phyloP scores from a whole-genome alignment of 2,888 invertebrate genomes.

The Maniola hyperantus region DNA sequence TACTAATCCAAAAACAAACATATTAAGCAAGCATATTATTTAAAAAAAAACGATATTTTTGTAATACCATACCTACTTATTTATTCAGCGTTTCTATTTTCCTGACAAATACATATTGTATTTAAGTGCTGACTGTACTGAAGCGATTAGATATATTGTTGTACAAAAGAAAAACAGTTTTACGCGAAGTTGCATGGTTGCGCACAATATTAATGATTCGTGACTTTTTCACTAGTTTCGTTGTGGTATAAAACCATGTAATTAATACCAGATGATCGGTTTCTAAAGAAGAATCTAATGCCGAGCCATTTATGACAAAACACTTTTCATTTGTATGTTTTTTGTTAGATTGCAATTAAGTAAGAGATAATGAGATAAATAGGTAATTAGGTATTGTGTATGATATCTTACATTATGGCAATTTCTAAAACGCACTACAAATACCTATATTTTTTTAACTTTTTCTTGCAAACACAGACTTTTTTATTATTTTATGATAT shows the following conservation, averaged over 20 bases:
- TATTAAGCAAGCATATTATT: too few species aligned
- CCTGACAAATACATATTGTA: background rate
- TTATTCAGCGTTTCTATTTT: too few species aligned
- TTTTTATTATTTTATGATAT: too few species aligned
- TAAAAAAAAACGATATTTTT: too few species aligned
- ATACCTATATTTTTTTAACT: too few species aligned
- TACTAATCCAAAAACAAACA: too few species aligned
- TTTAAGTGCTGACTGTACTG: background rate
- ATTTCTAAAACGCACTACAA: background rate
- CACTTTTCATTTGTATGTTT: conserved; percentile 17
- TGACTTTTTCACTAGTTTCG: conserved; percentile 3
- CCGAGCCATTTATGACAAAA: conserved; percentile 1
- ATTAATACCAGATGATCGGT: conserved; percentile 14
- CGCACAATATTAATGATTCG: conserved; percentile 4
- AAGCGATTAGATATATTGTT: conserved; percentile 10
- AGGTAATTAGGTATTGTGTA: conserved; percentile 15
- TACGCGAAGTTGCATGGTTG: conserved; percentile 6
- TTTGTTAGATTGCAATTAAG: background rate
- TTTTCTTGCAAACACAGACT: too few species aligned
- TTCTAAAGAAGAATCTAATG: conserved; percentile 17
- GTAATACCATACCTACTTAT: too few species aligned
- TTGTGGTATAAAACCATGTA: conserved; percentile 15
- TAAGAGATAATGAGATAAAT: conserved; percentile 7
- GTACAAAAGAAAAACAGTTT: background rate
- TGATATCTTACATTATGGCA: background rate